Evolutionary conservation across 2,888 invertebrate genomes (phyloP), one percentile per base, ranked within the genome.

Genomic region (Epistrophe eligans): DNA sequence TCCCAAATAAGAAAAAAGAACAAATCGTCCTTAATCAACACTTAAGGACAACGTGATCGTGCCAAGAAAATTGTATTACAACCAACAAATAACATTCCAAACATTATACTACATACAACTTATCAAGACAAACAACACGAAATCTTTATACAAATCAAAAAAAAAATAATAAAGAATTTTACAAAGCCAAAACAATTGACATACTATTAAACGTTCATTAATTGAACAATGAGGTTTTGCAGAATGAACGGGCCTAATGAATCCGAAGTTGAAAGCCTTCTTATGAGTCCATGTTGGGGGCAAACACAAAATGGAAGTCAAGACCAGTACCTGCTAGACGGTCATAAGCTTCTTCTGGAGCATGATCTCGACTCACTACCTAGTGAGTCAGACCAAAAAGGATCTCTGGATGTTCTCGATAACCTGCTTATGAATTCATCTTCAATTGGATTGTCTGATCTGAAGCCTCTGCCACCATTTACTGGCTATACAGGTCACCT

Each of bases 381-480:
- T 45, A 93, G 93, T 83, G 94, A 94, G 88, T 90, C 91, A 10
- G 92, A 92, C 38, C 93, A 93, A 88, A 92, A 93, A 91, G 92
- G 88, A 24, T 94, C 94, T 0, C 92, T 95, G 90, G 97, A 97
- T 91, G 95, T 95, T 35, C 94, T 97, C 90, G 96, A 97, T 92
- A 96, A 95, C 89, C 91, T 95, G 71, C 92, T 95, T 32, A 90
- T 95, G 79, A 94, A 93, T 76, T 92, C 94, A 11, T 95, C 95
- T 55, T 91, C 94, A 4, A 93, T 93, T 80, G 94, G 94, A 8
- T 94, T 97, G 87, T 97, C 97, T 45, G 98, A 98, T 91, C 94
- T 97, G 88, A 98, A 97, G 91, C 96, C 96, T 0, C 93, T 98
- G 89, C 97, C 97, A 6, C 97, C 98, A 7, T 97, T 97, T 92